These are phyloP conservation scores for Echinarachnius parma DNA, from an alignment of 53 echinoderm and acorn worm species.

Conservation along the genomic window DNA sequence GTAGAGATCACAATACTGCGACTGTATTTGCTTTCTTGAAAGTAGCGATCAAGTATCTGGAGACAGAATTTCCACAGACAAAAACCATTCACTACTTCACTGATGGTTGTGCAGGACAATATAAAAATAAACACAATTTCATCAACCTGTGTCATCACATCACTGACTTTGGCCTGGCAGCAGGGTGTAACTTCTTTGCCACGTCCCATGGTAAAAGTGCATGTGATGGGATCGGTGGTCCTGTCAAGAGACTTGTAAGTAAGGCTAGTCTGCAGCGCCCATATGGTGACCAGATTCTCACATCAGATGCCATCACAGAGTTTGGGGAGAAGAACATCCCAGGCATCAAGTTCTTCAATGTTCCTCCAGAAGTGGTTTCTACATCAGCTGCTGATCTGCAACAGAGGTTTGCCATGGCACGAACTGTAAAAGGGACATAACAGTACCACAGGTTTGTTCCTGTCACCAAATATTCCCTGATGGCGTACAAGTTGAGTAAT, in stretches of 20 bases:
- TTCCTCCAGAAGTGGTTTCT: slow-evolving; percentile 37
- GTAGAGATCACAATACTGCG: slow-evolving; percentile 37
- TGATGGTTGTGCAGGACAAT: slow-evolving; percentile 54
- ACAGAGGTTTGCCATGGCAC: slow-evolving; percentile 42
- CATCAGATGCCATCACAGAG: slow-evolving; percentile 33
- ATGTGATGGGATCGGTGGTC: slow-evolving; percentile 66
- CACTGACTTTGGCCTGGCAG: slow-evolving; percentile 47
- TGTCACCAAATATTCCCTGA: slow-evolving; percentile 24
- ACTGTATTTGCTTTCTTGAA: slow-evolving; percentile 55
- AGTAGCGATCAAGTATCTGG: slow-evolving; percentile 22
- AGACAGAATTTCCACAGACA: slow-evolving; percentile 3
- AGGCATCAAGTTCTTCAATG: slow-evolving; percentile 58
- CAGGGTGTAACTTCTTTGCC: slow-evolving; percentile 57
- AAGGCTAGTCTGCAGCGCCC: slow-evolving; percentile 51
- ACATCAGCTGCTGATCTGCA: slow-evolving; percentile 3
- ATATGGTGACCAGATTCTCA: slow-evolving; percentile 47
- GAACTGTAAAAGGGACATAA: slow-evolving; percentile 48
- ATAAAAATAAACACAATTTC: slow-evolving; percentile 58
- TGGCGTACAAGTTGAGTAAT: slow-evolving; percentile 52
- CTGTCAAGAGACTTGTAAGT: slow-evolving; percentile 46
- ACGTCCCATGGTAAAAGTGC: slow-evolving; percentile 65
- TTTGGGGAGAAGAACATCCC: slow-evolving; percentile 52
- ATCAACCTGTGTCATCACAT: slow-evolving; percentile 35
- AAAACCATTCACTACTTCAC: slow-evolving; percentile 49
- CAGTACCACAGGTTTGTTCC: slow-evolving; percentile 50